A percentile compares a stretch with the other conserved stretches of the same genome.
phyloP scores from a whole-genome alignment of 53 echinoderm and acorn worm genomes.

The Stichopus horrens region DNA sequence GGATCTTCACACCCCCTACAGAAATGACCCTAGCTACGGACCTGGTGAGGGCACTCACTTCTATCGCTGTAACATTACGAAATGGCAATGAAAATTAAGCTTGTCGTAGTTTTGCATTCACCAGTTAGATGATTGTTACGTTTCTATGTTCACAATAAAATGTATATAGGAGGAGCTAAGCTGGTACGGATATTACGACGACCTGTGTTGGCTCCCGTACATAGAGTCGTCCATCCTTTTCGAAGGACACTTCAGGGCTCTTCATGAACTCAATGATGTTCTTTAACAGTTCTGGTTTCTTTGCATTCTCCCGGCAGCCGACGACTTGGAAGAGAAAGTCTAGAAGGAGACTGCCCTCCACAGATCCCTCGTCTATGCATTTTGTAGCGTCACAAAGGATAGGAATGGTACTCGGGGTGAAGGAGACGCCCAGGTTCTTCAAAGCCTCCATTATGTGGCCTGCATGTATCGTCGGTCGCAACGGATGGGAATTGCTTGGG shows the following conservation, averaged over 20 bases:
- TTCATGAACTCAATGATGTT: neutral
- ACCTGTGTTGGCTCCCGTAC: slow-evolving; percentile 1
- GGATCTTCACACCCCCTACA: no score
- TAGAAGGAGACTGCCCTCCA: neutral
- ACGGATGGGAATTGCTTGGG: neutral
- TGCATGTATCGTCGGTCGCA: neutral
- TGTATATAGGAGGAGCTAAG: neutral
- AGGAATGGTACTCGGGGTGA: neutral
- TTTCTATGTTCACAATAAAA: no score
- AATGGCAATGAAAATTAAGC: no score
- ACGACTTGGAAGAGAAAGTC: neutral
- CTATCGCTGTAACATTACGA: no score
- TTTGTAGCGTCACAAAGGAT: neutral
- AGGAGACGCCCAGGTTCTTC: neutral
- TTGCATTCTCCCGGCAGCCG: neutral
- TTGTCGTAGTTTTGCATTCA: no score
- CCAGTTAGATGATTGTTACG: no score
- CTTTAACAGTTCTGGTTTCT: neutral
- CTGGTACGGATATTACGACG: neutral
- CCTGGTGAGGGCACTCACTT: no score
- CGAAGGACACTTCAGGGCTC: neutral
- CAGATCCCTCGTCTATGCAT: neutral
- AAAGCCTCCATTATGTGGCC: neutral
- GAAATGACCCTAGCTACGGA: no score
- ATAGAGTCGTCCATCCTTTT: neutral